Evolutionary conservation across 2,113 vertebrate species (phyloP).

Genomic region (Psilopsiagon aymara): DNA sequence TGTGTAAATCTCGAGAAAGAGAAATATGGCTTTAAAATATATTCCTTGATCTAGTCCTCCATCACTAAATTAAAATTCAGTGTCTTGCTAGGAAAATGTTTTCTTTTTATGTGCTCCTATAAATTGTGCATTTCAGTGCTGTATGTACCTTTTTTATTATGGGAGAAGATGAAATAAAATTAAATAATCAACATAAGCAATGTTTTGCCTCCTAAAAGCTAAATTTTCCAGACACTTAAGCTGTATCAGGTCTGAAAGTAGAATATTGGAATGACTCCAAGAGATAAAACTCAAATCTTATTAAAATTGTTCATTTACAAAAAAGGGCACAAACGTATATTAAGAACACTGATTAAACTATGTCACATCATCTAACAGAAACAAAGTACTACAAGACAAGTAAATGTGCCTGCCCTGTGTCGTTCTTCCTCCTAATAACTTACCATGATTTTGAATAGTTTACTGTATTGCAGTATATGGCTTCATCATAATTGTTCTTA

Average conservation of each 20-base stretch:
- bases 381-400: neutral
- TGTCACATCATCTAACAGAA: neutral
- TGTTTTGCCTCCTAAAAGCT: constrained; percentile 50
- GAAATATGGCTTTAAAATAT: neutral
- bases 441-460: neutral
- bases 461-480: neutral
- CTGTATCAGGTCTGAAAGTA: neutral
- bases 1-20: neutral
- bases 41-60: neutral
- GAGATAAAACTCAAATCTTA: neutral
- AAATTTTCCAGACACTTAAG: neutral
- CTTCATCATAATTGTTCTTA: neutral
- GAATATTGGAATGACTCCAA: neutral
- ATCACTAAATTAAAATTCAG: constrained; percentile 53
- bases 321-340: neutral
- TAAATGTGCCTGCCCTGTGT: neutral
- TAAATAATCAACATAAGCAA: neutral
- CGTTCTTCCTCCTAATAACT: neutral
- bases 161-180: neutral
- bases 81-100: constrained; percentile 38
- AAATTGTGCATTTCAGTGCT: constrained; percentile 34
- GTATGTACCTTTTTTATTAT: constrained; percentile 26
- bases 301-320: neutral
- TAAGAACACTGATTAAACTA: neutral
- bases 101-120: constrained; percentile 24